Evolutionary conservation across 2,888 invertebrate genomes (phyloP).

Genomic region (Resseliella maxima): DNA sequence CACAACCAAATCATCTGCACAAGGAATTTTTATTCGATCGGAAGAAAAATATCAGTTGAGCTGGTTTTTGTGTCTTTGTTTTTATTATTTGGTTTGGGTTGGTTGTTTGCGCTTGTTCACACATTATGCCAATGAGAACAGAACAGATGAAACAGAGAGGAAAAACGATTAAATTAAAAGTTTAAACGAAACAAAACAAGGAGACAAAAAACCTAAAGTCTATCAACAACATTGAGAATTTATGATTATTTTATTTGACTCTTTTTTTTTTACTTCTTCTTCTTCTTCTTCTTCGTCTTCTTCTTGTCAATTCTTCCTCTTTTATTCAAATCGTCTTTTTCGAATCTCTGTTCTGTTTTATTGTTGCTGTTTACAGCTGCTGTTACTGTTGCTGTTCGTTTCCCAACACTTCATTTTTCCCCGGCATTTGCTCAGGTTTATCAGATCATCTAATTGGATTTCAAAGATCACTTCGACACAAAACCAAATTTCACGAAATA

Average conservation of each 20-base stretch:
- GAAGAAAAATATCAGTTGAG: neutral
- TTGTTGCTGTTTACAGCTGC: neutral
- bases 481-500: constrained; percentile 7
- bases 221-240: constrained; percentile 43
- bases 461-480: neutral
- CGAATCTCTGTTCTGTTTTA: neutral
- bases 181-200: constrained; percentile 14
- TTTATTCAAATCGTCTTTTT: too few relatives aligned
- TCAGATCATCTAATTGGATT: constrained; percentile 44
- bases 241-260: constrained; percentile 24
- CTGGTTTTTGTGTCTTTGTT: neutral
- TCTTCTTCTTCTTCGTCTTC: neutral
- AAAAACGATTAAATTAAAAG: constrained; percentile 36
- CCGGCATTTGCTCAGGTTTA: neutral
- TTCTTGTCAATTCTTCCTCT: too few relatives aligned
- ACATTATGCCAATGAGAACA: neutral
- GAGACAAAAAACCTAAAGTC: constrained; percentile 32
- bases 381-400: neutral
- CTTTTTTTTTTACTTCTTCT: neutral
- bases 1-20: neutral
- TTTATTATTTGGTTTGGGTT: neutral
- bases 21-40: neutral
- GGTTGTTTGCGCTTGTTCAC: neutral
- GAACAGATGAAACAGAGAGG: neutral
- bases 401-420: neutral